Evolutionary conservation across 1,140 invertebrate species (phyloP).

Genomic region (Eriocheir sinensis): DNA sequence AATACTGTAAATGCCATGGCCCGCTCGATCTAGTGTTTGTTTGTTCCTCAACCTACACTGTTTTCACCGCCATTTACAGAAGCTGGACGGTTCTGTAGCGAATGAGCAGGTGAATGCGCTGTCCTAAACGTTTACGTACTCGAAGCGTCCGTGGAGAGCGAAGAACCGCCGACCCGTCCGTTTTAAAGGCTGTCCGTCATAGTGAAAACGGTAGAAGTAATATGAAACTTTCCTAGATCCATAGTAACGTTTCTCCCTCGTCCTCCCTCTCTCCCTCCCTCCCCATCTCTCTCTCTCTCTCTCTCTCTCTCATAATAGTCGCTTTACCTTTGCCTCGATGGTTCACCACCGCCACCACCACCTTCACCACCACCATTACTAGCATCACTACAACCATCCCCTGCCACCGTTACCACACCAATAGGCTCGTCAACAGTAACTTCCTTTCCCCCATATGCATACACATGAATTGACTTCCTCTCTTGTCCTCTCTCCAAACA

Average conservation of each 20-base stretch:
- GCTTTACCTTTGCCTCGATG: conserved; percentile 22
- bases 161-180: not conserved
- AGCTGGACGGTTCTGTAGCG: not conserved
- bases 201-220: conserved; percentile 62
- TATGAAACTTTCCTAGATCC: conserved; percentile 69
- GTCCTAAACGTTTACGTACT: not conserved
- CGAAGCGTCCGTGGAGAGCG: not conserved
- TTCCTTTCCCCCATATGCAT: not conserved
- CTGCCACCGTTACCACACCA: not conserved
- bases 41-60: conserved; percentile 58
- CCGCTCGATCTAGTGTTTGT: conserved; percentile 68
- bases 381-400: too few species aligned
- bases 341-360: not conserved
- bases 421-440: not conserved
- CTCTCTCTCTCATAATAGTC: conserved; percentile 29
- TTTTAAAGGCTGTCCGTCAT: not conserved
- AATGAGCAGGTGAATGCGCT: not conserved
- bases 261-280: conserved; percentile 15
- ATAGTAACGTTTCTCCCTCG: conserved; percentile 67
- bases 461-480: conserved; percentile 10
- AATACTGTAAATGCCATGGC: conserved; percentile 74
- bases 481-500: not conserved
- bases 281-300: conserved; percentile 41
- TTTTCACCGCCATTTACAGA: conserved; percentile 17
- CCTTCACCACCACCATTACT: not conserved